These are phyloP conservation scores for Lomographa bimaculata DNA, from an alignment of 2,888 invertebrate genomes.

Conservation along the genomic window DNA sequence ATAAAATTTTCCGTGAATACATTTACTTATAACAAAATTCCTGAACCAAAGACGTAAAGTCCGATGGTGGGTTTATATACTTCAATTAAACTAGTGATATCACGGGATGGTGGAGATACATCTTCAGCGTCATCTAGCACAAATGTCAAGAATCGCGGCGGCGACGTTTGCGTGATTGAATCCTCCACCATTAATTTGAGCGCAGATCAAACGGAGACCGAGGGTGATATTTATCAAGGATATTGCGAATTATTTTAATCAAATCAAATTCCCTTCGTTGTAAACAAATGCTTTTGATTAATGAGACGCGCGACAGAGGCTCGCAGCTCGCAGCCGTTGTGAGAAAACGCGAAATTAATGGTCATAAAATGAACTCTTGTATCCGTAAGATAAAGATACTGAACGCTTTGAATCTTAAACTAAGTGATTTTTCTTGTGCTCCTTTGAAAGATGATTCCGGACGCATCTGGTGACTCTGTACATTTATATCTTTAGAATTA, in stretches of 20 bases:
- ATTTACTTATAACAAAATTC: too few relatives aligned
- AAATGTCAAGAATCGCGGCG: constrained; percentile 56
- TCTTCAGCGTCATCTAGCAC: constrained; percentile 39
- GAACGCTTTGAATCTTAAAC: constrained; percentile 78
- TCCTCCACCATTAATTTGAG: constrained; percentile 81
- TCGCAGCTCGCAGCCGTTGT: constrained; percentile 77
- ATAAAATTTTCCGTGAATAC: too few relatives aligned
- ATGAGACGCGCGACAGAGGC: constrained; percentile 82
- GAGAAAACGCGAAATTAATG: constrained; percentile 83
- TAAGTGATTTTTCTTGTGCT: constrained; percentile 78
- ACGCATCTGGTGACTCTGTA: constrained; percentile 76
- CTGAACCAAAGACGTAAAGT: too few relatives aligned
- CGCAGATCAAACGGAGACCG: constrained; percentile 82
- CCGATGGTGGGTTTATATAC: too few relatives aligned
- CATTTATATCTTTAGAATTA: constrained; percentile 68
- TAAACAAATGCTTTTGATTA: constrained; percentile 84
- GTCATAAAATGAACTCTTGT: constrained; percentile 84
- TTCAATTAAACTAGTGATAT: constrained; percentile 21
- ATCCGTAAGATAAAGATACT: constrained; percentile 80
- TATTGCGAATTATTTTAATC: constrained; percentile 84
- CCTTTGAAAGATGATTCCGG: constrained; percentile 73
- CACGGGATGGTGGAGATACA: constrained; percentile 24
- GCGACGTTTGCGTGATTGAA: constrained; percentile 80
- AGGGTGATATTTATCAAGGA: constrained; percentile 84
- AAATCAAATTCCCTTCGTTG: constrained; percentile 84